Evolutionary conservation across 2,888 invertebrate species (phyloP), one percentile per base, ranked within the genome.

Genomic region (Orthonevra nobilis): DNA sequence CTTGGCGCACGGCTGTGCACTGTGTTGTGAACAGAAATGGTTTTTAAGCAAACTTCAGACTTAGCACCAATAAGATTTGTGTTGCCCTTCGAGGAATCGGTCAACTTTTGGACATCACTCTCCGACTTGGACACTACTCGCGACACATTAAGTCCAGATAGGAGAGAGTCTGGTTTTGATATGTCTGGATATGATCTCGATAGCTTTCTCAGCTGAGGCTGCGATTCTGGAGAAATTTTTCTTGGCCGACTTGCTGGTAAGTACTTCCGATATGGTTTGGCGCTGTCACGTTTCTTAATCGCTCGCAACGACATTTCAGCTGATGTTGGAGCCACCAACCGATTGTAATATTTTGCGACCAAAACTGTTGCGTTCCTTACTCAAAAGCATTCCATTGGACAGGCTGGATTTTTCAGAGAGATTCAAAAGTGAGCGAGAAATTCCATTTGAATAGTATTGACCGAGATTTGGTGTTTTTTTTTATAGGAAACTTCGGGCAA

Each of bases 291-390:
- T 83, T 88, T 88, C 63, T 85, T 87, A 34, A 89, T 85, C 79
- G 89, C 89, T 52, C 89, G 87, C 68, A 88, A 83, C 84, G 88
- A 89, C 88, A 88, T 88, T 84, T 79, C 56, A 73, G 19, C 66
- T 54, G 38, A 12, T 50, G 40, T 50, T 50, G 12, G 52, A 54
- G 19, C 28, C 19, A 40, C 56, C 2, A 14, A 46, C 23, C 17
- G 50, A 69, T 48, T 60, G 46, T 34, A 12, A 38, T 19, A 15
- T 32, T 14, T 28, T 2, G 14, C 15, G 30, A 32, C 30, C 2
- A 17, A 3, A 23, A 40, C 6, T 30, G 15, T 30, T 54, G 34
- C 9, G 15, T 20, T 46, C 36, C 23, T 42, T 63, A 36, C 46
- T 48, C 66, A 23, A n/a, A n/a, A n/a, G 60, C 72, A 79, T 79